A percentile compares a stretch with the other conserved stretches of the same genome.
Evolutionary conservation across 1,140 invertebrate species (phyloP).

Genomic region (Brachionus calyciflorus): DNA sequence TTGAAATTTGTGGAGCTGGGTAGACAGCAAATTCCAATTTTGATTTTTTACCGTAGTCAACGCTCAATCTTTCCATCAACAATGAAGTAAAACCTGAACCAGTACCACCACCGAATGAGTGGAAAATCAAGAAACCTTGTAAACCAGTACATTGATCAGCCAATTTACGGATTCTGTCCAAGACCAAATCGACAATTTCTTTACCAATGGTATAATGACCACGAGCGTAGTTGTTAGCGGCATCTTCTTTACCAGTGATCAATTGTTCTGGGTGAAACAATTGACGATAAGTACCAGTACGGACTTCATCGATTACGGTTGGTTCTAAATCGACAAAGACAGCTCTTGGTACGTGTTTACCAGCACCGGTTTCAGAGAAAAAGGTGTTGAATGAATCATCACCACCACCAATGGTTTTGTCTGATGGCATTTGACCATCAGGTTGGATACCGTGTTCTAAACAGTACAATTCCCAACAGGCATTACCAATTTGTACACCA

Average conservation of each 20-base stretch:
- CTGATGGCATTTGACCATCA: constrained; percentile 45
- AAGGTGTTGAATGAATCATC: no score
- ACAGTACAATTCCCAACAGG: constrained; percentile 35
- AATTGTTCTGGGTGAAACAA: constrained; percentile 60
- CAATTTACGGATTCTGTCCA: constrained; percentile 65
- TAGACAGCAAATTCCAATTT: constrained; percentile 82
- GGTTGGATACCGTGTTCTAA: constrained; percentile 9
- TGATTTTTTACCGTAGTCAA: constrained; percentile 82
- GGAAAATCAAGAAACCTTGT: constrained; percentile 43
- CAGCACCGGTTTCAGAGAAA: no score
- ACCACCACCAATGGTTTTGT: no score
- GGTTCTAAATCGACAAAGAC: constrained; percentile 54
- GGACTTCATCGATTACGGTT: constrained; percentile 55
- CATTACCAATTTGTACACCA: constrained; percentile 26
- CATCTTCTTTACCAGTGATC: constrained; percentile 72
- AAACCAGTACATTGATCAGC: constrained; percentile 50
- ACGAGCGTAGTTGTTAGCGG: constrained; percentile 81
- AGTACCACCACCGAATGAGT: constrained; percentile 64
- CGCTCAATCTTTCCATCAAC: constrained; percentile 79
- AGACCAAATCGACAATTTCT: constrained; percentile 76
- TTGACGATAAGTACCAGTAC: constrained; percentile 52
- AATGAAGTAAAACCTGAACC: constrained; percentile 73
- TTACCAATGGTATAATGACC: constrained; percentile 88
- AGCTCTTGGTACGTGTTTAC: no score
- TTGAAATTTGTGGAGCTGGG: constrained; percentile 71